These are phyloP conservation scores for Corythaixoides concolor DNA, from an alignment of 2,113 vertebrate species.

Conservation along the genomic window DNA sequence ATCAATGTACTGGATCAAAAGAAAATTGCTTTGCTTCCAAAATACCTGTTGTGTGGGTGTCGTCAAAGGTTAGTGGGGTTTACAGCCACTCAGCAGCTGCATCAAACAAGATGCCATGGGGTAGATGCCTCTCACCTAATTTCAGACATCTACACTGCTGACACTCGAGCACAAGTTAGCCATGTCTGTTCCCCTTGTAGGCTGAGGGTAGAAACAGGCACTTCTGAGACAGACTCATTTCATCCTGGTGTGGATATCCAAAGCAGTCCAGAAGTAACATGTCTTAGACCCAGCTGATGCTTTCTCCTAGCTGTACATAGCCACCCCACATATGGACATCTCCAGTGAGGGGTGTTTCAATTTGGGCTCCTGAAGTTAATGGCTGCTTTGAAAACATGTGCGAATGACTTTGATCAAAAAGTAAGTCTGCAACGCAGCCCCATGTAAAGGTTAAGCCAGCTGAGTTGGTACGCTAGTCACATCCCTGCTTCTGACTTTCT, in stretches of 20 bases:
- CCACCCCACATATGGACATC: neutral
- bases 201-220: neutral
- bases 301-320: neutral
- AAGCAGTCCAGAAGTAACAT: neutral
- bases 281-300: neutral
- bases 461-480: neutral
- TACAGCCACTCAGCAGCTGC: neutral
- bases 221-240: neutral
- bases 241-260: neutral
- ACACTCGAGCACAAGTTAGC: neutral
- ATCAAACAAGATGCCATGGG: neutral
- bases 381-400: neutral
- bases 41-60: neutral
- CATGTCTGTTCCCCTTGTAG: fast-evolving
- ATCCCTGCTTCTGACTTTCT: neutral
- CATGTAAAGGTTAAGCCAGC: neutral
- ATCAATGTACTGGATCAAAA: neutral
- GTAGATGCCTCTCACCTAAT: neutral
- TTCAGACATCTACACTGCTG: neutral
- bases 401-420: neutral
- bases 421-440: neutral
- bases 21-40: neutral
- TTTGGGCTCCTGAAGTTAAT: neutral
- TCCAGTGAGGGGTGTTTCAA: neutral
- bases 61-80: neutral